Evolutionary conservation across 2,888 invertebrate genomes (phyloP).

Genomic region (Euproctis similis): DNA sequence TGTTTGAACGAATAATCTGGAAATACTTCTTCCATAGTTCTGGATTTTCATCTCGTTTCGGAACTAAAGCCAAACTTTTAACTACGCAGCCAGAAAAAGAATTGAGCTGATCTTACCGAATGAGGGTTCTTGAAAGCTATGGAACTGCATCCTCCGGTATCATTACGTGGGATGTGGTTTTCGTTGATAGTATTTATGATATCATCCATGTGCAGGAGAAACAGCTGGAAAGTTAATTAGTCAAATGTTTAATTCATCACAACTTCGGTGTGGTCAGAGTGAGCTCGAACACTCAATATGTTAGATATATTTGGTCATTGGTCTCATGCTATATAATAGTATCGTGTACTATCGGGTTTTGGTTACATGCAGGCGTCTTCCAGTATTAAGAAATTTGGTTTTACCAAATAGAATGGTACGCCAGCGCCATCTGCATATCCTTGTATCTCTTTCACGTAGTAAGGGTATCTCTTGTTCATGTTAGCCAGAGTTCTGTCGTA

Average conservation of each 20-base stretch:
- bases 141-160: conserved; percentile 85
- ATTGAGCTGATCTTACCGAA: too few relatives aligned
- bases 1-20: too few relatives aligned
- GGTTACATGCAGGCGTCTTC: too few relatives aligned
- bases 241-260: not conserved
- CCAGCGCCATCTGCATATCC: conserved; percentile 91
- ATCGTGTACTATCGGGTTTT: too few relatives aligned
- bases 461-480: conserved; percentile 83
- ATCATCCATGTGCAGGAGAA: conserved; percentile 89
- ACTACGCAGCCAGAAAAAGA: too few relatives aligned
- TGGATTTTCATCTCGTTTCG: too few relatives aligned
- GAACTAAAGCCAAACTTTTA: too few relatives aligned
- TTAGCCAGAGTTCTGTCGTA: conserved; percentile 84
- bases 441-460: conserved; percentile 87
- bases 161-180: conserved; percentile 62
- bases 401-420: conserved; percentile 86
- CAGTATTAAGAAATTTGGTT: not conserved
- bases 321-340: too few relatives aligned
- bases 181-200: conserved; percentile 79
- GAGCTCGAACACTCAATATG: too few relatives aligned
- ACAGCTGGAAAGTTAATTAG: conserved; percentile 75
- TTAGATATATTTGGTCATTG: too few relatives aligned
- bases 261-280: too few relatives aligned
- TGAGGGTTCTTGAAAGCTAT: conserved; percentile 81
- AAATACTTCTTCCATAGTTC: too few relatives aligned